Percentiles rank a stretch among this genome's conserved stretches.
Conservation (phyloP, 1,140 invertebrate genomes). For the Aphidius ervi region DNA sequence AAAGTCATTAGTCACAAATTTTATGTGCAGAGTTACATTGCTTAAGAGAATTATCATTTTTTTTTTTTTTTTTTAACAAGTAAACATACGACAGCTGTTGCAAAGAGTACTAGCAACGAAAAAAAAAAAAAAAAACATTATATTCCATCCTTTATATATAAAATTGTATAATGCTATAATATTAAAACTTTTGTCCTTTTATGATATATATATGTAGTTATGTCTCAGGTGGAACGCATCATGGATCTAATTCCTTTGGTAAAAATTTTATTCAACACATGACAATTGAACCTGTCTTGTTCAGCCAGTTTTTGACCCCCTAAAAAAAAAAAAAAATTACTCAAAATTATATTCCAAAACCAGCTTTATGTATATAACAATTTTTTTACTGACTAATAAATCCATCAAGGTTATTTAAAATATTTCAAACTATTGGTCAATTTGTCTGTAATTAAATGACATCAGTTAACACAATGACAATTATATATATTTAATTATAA, state of each 20-base stretch:
- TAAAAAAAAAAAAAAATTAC: too few relatives aligned
- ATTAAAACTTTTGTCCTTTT: slow-evolving; percentile 1
- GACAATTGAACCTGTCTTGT: too few relatives aligned
- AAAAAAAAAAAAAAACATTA: slow-evolving; percentile 3
- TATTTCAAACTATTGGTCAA: too few relatives aligned
- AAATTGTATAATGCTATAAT: slow-evolving; percentile 15
- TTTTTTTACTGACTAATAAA: too few relatives aligned
- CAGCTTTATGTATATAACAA: too few relatives aligned
- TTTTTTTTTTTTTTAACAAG: not conserved
- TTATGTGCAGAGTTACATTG: not conserved
- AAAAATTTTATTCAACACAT: not conserved
- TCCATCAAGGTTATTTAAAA: too few relatives aligned
- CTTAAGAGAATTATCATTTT: too few relatives aligned
- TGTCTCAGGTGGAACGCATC: slow-evolving; percentile 23
- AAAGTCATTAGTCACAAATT: not conserved
- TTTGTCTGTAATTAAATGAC: too few relatives aligned
- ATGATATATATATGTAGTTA: not conserved
- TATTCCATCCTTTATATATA: slow-evolving; percentile 1
- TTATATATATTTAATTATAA: too few relatives aligned
- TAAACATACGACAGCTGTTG: slow-evolving; percentile 8
- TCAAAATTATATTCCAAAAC: too few relatives aligned
- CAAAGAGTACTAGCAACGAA: not conserved
- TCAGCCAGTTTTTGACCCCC: too few relatives aligned
- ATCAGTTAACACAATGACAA: too few relatives aligned
- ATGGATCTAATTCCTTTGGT: not conserved